These are phyloP conservation scores for Macrobrachium nipponense DNA, from an alignment of 1,140 invertebrate species.

Conservation along the genomic window DNA sequence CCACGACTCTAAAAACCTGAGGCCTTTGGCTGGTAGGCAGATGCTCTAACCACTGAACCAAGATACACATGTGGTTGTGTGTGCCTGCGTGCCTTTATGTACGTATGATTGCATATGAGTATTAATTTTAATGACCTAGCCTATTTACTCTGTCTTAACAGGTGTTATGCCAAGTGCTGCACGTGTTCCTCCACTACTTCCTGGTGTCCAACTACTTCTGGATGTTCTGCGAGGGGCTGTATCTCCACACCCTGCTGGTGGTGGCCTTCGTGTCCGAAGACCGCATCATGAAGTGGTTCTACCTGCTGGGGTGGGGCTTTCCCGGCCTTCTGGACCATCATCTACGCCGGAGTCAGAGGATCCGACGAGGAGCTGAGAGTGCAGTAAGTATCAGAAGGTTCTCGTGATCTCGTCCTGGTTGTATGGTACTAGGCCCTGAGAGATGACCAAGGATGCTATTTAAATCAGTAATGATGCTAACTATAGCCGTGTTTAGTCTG, in stretches of 20 bases:
- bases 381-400: constrained; percentile 72
- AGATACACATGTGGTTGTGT: no score
- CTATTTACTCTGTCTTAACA: constrained; percentile 68
- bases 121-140: not conserved
- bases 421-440: not conserved
- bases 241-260: constrained; percentile 92
- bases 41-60: no score
- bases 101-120: no score
- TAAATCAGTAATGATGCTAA: no score
- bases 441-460: no score
- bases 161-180: constrained; percentile 83
- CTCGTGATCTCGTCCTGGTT: constrained; percentile 61
- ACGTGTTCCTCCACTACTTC: constrained; percentile 89
- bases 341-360: constrained; percentile 77
- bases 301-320: constrained; percentile 86
- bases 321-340: constrained; percentile 77
- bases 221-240: constrained; percentile 93
- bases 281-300: constrained; percentile 83
- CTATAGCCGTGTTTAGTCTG: no score
- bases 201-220: constrained; percentile 94
- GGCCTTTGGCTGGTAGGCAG: no score
- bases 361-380: constrained; percentile 72
- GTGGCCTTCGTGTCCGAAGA: constrained; percentile 90
- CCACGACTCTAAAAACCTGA: no score
- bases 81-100: not conserved